phyloP scores from a whole-genome alignment of 2,797 vertebrate species.

The Capromys pilorides region DNA sequence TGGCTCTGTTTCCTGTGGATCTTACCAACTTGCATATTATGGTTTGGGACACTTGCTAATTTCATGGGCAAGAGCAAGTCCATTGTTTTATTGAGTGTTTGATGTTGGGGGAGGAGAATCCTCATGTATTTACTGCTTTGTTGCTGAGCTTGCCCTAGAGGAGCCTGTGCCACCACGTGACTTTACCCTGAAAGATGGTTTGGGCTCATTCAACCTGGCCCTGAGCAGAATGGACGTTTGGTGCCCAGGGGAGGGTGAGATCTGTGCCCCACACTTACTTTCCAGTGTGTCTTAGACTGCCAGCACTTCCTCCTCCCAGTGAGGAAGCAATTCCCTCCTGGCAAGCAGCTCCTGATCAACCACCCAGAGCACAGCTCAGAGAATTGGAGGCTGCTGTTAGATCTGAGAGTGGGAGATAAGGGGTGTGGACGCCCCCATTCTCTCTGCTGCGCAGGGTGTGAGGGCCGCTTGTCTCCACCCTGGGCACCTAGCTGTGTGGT shows the following conservation, averaged over 20 bases:
- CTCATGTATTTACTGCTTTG: background rate
- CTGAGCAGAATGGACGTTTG: background rate
- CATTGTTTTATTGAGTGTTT: too few species aligned
- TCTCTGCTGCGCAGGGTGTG: background rate
- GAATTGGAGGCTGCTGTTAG: rapidly evolving
- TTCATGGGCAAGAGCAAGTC: background rate
- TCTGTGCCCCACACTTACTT: background rate
- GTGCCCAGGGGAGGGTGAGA: background rate
- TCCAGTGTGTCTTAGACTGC: background rate
- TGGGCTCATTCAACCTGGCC: background rate
- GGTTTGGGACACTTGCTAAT: background rate
- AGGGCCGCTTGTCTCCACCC: too few species aligned
- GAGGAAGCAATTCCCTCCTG: background rate
- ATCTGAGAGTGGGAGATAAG: background rate
- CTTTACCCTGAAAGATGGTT: rapidly evolving
- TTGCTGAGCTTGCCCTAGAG: background rate
- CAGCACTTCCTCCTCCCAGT: background rate
- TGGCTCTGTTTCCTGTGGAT: background rate
- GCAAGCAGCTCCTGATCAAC: background rate
- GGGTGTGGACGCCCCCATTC: rapidly evolving
- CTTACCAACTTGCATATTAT: background rate
- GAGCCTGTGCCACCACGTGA: background rate
- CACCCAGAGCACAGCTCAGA: background rate
- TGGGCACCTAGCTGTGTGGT: background rate
- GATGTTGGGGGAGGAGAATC: background rate